Percentiles rank a stretch among this genome's conserved stretches.
Evolutionary conservation across 2,113 vertebrate species (phyloP).

Genomic region (Aspiorhynchus laticeps): DNA sequence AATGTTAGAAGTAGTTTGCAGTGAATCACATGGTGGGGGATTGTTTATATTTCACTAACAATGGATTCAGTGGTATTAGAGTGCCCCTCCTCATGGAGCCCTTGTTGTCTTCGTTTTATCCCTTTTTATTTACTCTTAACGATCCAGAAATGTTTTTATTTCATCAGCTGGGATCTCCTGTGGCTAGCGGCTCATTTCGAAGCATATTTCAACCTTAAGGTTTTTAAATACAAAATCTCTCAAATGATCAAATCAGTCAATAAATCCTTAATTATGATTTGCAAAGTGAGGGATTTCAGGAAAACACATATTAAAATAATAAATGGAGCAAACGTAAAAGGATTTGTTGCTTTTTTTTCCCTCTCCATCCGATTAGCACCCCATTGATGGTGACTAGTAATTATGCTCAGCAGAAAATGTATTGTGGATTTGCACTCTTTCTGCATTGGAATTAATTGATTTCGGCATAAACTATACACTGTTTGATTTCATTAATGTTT

Average conservation of each 20-base stretch:
- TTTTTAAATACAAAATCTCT: slow-evolving; percentile 56
- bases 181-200: slow-evolving; percentile 21
- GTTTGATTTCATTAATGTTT: slow-evolving; percentile 15
- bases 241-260: slow-evolving; percentile 56
- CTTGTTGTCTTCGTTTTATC: not conserved
- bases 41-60: slow-evolving; percentile 11
- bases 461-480: slow-evolving; percentile 41
- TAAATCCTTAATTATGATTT: slow-evolving; percentile 69
- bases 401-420: slow-evolving; percentile 56
- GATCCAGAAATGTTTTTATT: slow-evolving; percentile 6
- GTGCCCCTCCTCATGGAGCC: not conserved
- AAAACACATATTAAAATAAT: slow-evolving; percentile 72
- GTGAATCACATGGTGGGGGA: not conserved
- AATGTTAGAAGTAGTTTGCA: not conserved
- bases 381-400: slow-evolving; percentile 61
- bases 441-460: slow-evolving; percentile 60
- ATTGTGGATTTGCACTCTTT: slow-evolving; percentile 54
- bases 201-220: slow-evolving; percentile 61
- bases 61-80: slow-evolving; percentile 17
- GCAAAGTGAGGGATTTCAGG: slow-evolving; percentile 61
- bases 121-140: not conserved
- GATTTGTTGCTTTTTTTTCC: slow-evolving; percentile 65
- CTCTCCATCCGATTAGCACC: slow-evolving; percentile 61
- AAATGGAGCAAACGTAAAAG: slow-evolving; percentile 71
- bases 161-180: slow-evolving; percentile 49